Base-by-base conservation (phyloP, 2,113 vertebrate genomes). In the Ramphastos sulfuratus region DNA sequence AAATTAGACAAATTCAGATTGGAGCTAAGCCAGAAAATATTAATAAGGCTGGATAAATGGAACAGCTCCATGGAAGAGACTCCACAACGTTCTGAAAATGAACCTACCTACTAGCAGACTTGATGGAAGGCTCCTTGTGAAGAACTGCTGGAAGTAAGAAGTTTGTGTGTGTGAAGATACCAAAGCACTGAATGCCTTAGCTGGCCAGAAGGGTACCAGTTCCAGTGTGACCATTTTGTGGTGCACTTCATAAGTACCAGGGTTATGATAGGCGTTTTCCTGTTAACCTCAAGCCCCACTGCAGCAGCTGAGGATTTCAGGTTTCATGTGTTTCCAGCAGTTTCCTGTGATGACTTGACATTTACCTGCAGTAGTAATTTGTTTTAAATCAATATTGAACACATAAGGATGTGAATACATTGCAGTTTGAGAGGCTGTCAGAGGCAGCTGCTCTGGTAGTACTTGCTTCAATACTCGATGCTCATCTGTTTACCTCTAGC, bases 361-460 rank as follows among this genome's bases (percentile, higher is more conserved):
- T 94, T 94, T 95, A 59, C 85, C 90, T 91, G 65, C 28, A 37
- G 79, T 46, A 82, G 70, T 89, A 86, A 81, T 94, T 85, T 94
- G 67, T 92, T 94, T 54, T 75, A 95, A 94, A 69, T 95, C 95
- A 91, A 87, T 96, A 92, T 93, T 88, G 82, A 93, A 65, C 80
- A 42, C 50, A 39, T 85, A 90, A 92, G 85, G 80, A 66, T 91
- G 65, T 94, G 66, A 80, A 84, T 90, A 90, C 66, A 70, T 67
- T 91, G 37, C 12, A 59, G 73, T 89, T 94, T 83, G 82, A 88
- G 69, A 81, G 85, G 87, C 48, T 91, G 83, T 95, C 87, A 65
- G 72, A 56, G 73, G 44, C 66, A 88, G 70, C 71, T 0, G 1
- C 73, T 83, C 63, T 90, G 73, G 16, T 92, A 91, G 89, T 91